Percentiles rank a stretch among this genome's conserved stretches.
These are phyloP conservation scores for Montipora sp. DNA, from an alignment of 64 coral and sea anemone species.

Conservation along the genomic window DNA sequence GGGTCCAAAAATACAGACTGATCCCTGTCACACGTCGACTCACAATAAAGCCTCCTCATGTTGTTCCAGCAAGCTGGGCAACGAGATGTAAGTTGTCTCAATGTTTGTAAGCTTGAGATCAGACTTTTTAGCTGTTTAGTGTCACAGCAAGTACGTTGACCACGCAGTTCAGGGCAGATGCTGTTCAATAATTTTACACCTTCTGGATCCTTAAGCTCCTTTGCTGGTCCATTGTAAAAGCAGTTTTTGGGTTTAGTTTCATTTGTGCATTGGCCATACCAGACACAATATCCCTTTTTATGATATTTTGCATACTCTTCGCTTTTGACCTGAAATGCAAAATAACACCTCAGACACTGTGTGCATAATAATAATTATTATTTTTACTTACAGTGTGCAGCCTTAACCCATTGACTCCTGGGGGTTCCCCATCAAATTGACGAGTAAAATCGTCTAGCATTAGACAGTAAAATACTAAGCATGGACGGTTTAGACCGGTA, in stretches of 20 bases:
- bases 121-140: constrained; percentile 60
- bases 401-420: too few species aligned
- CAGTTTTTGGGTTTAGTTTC: constrained; percentile 57
- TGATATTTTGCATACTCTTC: constrained; percentile 49
- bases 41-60: constrained; percentile 77
- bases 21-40: constrained; percentile 77
- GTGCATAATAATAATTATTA: too few species aligned
- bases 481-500: too few species aligned
- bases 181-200: constrained; percentile 40
- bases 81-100: constrained; percentile 57
- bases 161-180: constrained; percentile 70
- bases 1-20: constrained; percentile 81
- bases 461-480: too few species aligned
- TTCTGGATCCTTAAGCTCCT: constrained; percentile 49
- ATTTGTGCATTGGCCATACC: constrained; percentile 82
- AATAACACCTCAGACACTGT: neutral
- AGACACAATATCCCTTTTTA: constrained; percentile 90
- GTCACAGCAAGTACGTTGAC: constrained; percentile 70
- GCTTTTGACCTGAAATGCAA: constrained; percentile 24
- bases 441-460: too few species aligned
- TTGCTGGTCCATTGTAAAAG: constrained; percentile 86
- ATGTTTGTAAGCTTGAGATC: constrained; percentile 41
- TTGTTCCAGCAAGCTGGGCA: constrained; percentile 95
- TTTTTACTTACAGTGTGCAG: too few species aligned
- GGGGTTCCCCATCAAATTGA: too few species aligned